phyloP scores from a whole-genome alignment of 2,113 vertebrate genomes.

The Madoqua kirkii region DNA sequence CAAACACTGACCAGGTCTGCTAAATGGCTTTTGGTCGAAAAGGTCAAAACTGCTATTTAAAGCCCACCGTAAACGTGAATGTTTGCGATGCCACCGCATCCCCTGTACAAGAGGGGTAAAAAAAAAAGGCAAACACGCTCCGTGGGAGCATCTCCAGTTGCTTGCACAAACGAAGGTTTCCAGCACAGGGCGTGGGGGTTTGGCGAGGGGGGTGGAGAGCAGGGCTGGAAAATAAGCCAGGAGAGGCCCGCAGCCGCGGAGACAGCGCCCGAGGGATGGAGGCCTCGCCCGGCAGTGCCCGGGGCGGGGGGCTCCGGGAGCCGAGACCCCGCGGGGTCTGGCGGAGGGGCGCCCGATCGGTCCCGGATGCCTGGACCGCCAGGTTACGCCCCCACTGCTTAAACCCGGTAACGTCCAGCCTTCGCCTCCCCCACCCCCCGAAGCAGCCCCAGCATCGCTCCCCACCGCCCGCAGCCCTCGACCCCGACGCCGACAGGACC shows the following conservation, averaged over 20 bases:
- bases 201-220: neutral
- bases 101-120: neutral
- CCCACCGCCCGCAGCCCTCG: neutral
- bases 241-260: conserved; percentile 40
- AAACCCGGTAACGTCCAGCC: neutral
- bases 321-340: neutral
- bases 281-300: conserved; percentile 30
- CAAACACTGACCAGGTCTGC: neutral
- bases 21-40: neutral
- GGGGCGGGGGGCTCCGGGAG: neutral
- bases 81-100: neutral
- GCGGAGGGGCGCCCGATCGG: neutral
- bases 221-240: neutral
- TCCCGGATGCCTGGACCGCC: accelerated
- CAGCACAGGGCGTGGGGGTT: neutral
- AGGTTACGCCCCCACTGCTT: neutral
- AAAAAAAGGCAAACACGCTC: neutral
- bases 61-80: neutral
- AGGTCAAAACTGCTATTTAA: conserved; percentile 36
- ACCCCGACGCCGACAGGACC: neutral
- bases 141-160: neutral
- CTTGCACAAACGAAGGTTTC: neutral
- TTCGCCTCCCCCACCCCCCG: accelerated
- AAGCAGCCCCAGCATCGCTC: neutral
- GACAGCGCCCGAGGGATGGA: conserved; percentile 29